A percentile compares a stretch with the other conserved stretches of the same genome.
These are phyloP conservation scores for Agrilus cyanescens DNA, from an alignment of 2,888 invertebrate genomes.

Conservation along the genomic window DNA sequence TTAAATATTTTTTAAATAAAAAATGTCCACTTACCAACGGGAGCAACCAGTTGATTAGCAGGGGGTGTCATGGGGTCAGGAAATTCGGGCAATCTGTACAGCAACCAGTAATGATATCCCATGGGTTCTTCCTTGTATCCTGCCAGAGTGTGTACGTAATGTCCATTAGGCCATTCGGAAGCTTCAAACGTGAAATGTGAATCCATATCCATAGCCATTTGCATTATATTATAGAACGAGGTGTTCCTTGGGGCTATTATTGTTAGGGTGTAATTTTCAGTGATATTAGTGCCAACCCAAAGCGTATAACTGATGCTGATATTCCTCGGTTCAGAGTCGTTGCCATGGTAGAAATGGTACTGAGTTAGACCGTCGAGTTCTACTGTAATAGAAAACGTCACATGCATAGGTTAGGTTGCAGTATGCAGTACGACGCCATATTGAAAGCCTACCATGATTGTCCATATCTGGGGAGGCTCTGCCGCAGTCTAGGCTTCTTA, in stretches of 20 bases:
- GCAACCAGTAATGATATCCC: conserved; percentile 82
- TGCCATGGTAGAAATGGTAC: conserved; percentile 32
- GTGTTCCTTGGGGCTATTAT: conserved; percentile 63
- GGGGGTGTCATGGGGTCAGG: conserved; percentile 74
- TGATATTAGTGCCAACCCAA: conserved; percentile 80
- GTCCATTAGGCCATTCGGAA: conserved; percentile 85
- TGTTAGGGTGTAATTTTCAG: conserved; percentile 66
- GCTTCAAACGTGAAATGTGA: conserved; percentile 49
- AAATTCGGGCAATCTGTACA: conserved; percentile 68
- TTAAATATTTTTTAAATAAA: too few species aligned
- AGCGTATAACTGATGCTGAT: conserved; percentile 74
- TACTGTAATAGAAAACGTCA: conserved; percentile 23
- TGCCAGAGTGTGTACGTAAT: conserved; percentile 79
- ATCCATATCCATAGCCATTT: conserved; percentile 71
- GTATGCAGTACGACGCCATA: neutral
- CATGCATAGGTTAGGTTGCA: neutral
- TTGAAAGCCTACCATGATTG: conserved; percentile 36
- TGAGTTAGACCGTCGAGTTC: conserved; percentile 33
- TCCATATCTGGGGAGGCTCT: conserved; percentile 32
- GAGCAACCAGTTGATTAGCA: conserved; percentile 76
- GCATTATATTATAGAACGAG: conserved; percentile 54
- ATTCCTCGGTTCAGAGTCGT: conserved; percentile 52
- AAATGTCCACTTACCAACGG: conserved; percentile 56
- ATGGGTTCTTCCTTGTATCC: conserved; percentile 69
- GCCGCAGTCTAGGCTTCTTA: conserved; percentile 44